Conservation (phyloP, 53 echinoderm and acorn worm species). For the Holothuria scabra region DNA sequence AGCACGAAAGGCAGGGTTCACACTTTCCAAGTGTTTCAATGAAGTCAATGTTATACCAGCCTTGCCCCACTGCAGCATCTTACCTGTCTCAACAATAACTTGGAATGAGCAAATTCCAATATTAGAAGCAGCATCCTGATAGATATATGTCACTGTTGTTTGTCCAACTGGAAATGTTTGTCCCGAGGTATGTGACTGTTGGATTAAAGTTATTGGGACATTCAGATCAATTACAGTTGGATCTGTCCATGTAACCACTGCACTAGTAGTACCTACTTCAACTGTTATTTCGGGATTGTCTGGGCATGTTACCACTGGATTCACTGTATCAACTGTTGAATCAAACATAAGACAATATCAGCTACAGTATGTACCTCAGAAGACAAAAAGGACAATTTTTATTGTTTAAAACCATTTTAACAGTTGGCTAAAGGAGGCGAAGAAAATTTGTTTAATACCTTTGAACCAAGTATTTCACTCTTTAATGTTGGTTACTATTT, state of each 20-base stretch:
- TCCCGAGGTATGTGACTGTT: constrained; percentile 38
- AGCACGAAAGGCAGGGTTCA: no score
- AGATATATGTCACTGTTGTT: constrained; percentile 50
- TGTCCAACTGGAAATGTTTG: constrained; percentile 29
- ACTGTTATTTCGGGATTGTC: constrained; percentile 8
- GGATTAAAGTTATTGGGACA: constrained; percentile 22
- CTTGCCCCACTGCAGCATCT: neutral
- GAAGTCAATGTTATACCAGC: neutral
- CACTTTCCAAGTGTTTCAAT: no score
- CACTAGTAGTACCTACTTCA: constrained; percentile 45
- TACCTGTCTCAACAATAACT: constrained; percentile 64
- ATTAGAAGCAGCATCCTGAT: constrained; percentile 43
- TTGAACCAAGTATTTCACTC: no score
- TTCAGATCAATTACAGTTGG: constrained; percentile 66
- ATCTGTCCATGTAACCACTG: constrained; percentile 54
- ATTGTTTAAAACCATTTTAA: neutral
- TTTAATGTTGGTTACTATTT: no score
- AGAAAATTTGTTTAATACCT: neutral
- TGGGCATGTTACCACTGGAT: constrained; percentile 49
- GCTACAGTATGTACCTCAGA: no score
- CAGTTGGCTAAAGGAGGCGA: neutral
- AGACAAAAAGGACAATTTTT: no score
- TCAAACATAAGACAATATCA: neutral
- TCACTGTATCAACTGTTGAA: constrained; percentile 50
- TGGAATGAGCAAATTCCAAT: constrained; percentile 59